Evolutionary conservation across 2,888 invertebrate genomes (phyloP).

Genomic region (Chironomus tentans): DNA sequence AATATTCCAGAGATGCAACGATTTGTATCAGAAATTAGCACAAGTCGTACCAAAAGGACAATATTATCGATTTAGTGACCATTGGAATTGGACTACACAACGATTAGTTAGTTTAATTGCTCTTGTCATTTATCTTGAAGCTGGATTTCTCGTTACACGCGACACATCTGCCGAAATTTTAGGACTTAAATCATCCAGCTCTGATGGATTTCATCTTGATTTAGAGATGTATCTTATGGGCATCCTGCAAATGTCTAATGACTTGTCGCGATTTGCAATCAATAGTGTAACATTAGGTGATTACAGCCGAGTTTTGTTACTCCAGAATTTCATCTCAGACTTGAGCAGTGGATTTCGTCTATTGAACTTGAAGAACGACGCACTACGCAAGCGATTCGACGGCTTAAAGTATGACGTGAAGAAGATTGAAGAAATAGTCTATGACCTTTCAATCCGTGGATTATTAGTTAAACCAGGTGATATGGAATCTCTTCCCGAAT

Average conservation of each 20-base stretch:
- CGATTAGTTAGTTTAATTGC: constrained; percentile 68
- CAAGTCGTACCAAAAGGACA: constrained; percentile 62
- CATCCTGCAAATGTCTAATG: constrained; percentile 69
- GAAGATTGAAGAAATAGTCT: constrained; percentile 87
- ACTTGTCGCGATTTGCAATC: constrained; percentile 74
- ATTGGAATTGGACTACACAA: constrained; percentile 78
- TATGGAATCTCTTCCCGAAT: background rate
- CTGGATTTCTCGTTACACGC: constrained; percentile 61
- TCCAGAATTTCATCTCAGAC: constrained; percentile 65
- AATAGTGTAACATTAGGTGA: constrained; percentile 79
- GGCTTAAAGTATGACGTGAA: constrained; percentile 84
- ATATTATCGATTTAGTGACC: constrained; percentile 79
- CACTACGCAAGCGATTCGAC: constrained; percentile 76
- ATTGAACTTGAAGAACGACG: constrained; percentile 84
- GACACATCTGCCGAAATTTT: constrained; percentile 67
- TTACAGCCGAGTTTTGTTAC: constrained; percentile 42
- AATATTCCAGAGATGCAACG: constrained; percentile 55
- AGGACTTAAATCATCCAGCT: constrained; percentile 55
- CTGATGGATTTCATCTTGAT: constrained; percentile 79
- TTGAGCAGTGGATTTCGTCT: constrained; percentile 83
- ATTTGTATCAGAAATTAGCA: constrained; percentile 55
- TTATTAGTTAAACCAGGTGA: constrained; percentile 36
- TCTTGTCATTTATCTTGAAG: constrained; percentile 70
- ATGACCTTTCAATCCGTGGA: constrained; percentile 76
- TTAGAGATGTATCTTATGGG: constrained; percentile 86